A percentile compares a stretch with the other conserved stretches of the same genome.
phyloP scores from a whole-genome alignment of 35 echinoderm and acorn worm species.

The Acanthaster planci region DNA sequence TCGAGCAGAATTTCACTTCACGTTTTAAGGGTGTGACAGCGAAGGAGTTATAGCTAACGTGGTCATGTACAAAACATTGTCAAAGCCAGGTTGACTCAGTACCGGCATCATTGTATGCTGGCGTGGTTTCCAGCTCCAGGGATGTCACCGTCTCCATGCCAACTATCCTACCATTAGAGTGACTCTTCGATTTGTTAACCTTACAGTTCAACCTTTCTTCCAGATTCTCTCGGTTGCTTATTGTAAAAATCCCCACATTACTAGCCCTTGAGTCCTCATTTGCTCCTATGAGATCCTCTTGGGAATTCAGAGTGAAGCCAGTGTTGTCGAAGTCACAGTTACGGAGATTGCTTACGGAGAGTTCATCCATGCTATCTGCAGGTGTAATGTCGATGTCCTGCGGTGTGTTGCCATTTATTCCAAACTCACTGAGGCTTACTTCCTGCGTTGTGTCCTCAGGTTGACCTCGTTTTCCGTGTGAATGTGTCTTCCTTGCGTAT shows the following conservation, averaged over 20 bases:
- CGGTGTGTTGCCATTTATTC: too few relatives aligned
- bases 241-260: not conserved
- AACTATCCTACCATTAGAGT: not conserved
- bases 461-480: not conserved
- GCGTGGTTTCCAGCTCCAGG: not conserved
- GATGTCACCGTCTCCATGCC: not conserved
- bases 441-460: too few relatives aligned
- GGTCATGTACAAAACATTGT: not conserved
- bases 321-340: not conserved
- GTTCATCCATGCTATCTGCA: too few relatives aligned
- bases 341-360: too few relatives aligned
- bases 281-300: not conserved
- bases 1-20: too few relatives aligned
- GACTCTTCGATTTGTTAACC: too few relatives aligned
- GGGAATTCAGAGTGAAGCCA: not conserved
- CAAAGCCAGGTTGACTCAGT: constrained; percentile 21
- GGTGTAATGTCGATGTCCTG: too few relatives aligned
- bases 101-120: not conserved
- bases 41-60: too few relatives aligned
- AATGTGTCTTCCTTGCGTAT: constrained; percentile 5
- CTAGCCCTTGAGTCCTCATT: not conserved
- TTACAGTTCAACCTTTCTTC: not conserved
- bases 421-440: too few relatives aligned
- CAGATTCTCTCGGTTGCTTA: not conserved
- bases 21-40: too few relatives aligned